Percentiles rank a stretch among this genome's conserved stretches.
These are phyloP conservation scores for Darevskia mixta DNA, from an alignment of 2,797 vertebrate species.

Conservation along the genomic window DNA sequence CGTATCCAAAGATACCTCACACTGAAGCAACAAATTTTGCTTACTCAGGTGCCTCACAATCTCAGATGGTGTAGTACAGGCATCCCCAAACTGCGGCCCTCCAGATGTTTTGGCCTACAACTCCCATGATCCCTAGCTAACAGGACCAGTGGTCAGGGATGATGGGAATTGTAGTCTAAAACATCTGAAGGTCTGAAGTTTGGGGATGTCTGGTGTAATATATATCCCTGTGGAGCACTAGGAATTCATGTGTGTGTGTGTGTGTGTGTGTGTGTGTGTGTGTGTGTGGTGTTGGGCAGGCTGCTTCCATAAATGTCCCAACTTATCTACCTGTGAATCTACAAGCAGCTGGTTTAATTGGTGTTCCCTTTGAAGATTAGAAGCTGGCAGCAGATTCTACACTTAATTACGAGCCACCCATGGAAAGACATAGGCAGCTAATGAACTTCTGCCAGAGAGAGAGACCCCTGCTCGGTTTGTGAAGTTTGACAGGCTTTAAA, in stretches of 20 bases:
- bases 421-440: conserved; percentile 80
- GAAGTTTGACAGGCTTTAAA: conserved; percentile 74
- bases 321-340: conserved; percentile 67
- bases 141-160: no score
- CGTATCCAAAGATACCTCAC: not conserved
- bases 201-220: not conserved
- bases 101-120: no score
- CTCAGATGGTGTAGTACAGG: not conserved
- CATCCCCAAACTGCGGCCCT: no score
- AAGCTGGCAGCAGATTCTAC: conserved; percentile 76
- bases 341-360: conserved; percentile 77
- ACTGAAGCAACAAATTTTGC: conserved; percentile 19
- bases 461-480: conserved; percentile 75
- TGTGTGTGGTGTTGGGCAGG: not conserved
- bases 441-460: conserved; percentile 78
- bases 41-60: not conserved
- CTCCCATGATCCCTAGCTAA: no score
- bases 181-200: no score
- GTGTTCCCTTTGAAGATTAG: conserved; percentile 75
- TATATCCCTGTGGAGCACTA: not conserved
- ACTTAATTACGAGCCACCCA: conserved; percentile 82
- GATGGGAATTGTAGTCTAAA: no score
- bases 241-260: not conserved
- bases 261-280: no score
- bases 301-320: not conserved